A percentile compares a stretch with the other conserved stretches of the same genome.
phyloP scores from a whole-genome alignment of 1,140 invertebrate genomes.

The Physella acuta region DNA sequence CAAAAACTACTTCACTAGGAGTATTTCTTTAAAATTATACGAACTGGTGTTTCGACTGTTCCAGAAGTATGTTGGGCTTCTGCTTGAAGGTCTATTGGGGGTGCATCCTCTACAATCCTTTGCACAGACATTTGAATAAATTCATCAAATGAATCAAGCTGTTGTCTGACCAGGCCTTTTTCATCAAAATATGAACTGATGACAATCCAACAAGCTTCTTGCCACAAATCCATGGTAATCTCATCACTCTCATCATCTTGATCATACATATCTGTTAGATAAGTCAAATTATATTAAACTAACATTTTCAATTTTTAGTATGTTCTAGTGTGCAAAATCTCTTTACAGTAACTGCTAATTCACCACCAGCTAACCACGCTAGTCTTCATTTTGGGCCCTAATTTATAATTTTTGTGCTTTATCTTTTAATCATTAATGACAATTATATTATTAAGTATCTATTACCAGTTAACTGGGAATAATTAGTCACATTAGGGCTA shows the following conservation, averaged over 20 bases:
- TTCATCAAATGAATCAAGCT: slow-evolving; percentile 98
- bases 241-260: slow-evolving; percentile 64
- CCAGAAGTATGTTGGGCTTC: slow-evolving; percentile 94
- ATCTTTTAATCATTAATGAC: too few relatives aligned
- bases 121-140: slow-evolving; percentile 99
- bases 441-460: too few relatives aligned
- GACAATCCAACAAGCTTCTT: slow-evolving; percentile 99
- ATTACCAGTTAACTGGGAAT: too few relatives aligned
- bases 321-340: too few relatives aligned
- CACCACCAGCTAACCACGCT: too few relatives aligned
- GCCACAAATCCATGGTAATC: slow-evolving; percentile 93
- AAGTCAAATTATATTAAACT: too few relatives aligned
- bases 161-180: slow-evolving; percentile 95
- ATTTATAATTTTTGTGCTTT: too few relatives aligned
- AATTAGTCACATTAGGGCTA: too few relatives aligned
- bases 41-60: slow-evolving; percentile 85
- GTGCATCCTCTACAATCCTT: slow-evolving; percentile 97
- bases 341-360: too few relatives aligned
- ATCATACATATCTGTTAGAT: slow-evolving; percentile 40
- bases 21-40: slow-evolving; percentile 32
- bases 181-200: slow-evolving; percentile 99
- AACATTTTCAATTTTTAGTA: too few relatives aligned
- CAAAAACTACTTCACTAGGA: too few relatives aligned
- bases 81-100: slow-evolving; percentile 93
- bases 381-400: too few relatives aligned